Evolutionary conservation across 1,140 invertebrate species (phyloP), one percentile per base, ranked within the genome.

Genomic region (Heliconius melpomene): DNA sequence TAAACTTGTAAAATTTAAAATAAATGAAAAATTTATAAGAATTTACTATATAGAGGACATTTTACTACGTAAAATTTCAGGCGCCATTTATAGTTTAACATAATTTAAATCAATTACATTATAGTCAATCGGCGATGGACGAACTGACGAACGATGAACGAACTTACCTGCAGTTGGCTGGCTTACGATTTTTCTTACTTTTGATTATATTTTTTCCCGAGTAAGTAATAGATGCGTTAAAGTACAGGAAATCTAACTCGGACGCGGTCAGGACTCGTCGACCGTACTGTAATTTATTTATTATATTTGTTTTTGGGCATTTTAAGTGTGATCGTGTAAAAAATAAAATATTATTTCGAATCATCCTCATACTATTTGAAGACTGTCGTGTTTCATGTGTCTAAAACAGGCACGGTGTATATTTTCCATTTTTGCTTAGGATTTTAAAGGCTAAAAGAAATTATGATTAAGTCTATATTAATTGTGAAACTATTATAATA

Each of bases 341-440:
- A 23, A 23, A 23, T 5, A 29, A 26, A 6, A 66, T 29, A 66
- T 26, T 6, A 8, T 26, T 29, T 26, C n/a, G 23, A 66, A 6
- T 66, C 23, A 26, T 66, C 60, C 16, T 26, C 11, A 66, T 66
- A 29, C n/a, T 66, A 18, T 29, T 66, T 66, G 26, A 66, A 60
- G 54, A 66, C 60, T 66, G 60, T 66, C 60, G 60, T 66, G 57
- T 66, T 66, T 66, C 8, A 66, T 66, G 57, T 66, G 57, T 26
- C 3, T 5, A 16, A 66, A 29, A 29, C 29, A 29, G 2, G 29
- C n/a, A 66, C 3, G 8, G 23, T 26, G 11, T 26, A 29, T 9
- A 66, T 66, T 66, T 66, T 23, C 3, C 57, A n/a, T 60, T 60
- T 9, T 60, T 26, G 20, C 57, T 60, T 66, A 66, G n/a, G 6